These are phyloP conservation scores for Lamellibrachia luymesi DNA, from an alignment of 1,140 invertebrate genomes.

Conservation along the genomic window DNA sequence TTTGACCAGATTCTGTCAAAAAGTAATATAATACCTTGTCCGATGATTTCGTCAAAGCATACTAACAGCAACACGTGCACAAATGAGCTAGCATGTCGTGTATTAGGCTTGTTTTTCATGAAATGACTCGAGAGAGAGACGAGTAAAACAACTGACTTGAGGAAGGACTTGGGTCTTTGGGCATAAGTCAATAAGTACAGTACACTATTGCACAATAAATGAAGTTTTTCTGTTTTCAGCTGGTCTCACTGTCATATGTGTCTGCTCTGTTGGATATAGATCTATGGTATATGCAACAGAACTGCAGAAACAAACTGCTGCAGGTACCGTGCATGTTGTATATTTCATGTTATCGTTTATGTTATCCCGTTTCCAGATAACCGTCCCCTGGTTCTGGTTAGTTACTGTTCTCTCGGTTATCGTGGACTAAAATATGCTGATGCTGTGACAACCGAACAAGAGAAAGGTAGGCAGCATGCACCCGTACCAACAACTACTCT, in stretches of 20 bases:
- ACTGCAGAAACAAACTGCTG: not conserved
- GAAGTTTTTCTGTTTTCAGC: not conserved
- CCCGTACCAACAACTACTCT: not conserved
- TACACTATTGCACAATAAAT: not conserved
- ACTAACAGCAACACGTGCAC: no score
- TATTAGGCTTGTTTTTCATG: no score
- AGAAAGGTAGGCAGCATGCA: constrained; percentile 1
- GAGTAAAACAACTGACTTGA: no score
- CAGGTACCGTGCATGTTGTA: not conserved
- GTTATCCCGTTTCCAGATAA: not conserved
- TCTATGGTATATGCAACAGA: not conserved
- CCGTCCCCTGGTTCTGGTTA: constrained; percentile 31
- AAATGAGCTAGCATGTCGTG: no score
- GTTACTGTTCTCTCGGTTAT: constrained; percentile 49
- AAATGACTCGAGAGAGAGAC: no score
- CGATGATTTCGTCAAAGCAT: no score
- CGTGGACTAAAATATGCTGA: constrained; percentile 25
- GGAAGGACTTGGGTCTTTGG: no score
- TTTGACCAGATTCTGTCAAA: no score
- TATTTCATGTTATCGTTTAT: not conserved
- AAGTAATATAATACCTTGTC: no score
- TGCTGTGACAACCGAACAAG: not conserved
- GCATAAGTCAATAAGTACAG: no score
- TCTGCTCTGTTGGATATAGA: constrained; percentile 47
- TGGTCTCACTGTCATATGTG: constrained; percentile 35